A percentile compares a stretch with the other conserved stretches of the same genome.
phyloP scores from a whole-genome alignment of 2,888 invertebrate species.

The Patella ulyssiponensis region DNA sequence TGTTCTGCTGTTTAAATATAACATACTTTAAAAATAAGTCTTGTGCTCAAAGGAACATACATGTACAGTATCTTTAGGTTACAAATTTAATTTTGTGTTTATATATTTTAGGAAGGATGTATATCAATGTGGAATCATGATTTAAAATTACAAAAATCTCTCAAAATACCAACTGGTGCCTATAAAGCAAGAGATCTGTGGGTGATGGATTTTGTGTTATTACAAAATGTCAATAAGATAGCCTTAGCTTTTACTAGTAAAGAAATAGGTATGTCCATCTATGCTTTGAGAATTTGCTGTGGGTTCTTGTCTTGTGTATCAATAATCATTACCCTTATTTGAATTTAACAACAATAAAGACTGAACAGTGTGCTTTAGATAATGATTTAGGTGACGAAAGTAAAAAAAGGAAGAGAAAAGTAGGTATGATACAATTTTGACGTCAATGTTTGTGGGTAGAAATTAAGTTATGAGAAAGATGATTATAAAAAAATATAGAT shows the following conservation, averaged over 20 bases:
- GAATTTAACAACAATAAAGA: no score
- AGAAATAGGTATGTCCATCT: conserved; percentile 67
- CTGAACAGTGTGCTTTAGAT: no score
- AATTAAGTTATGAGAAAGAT: no score
- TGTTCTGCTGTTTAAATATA: no score
- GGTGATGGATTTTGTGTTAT: conserved; percentile 71
- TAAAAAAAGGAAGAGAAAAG: no score
- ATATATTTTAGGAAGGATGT: conserved; percentile 64
- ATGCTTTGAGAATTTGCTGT: background rate
- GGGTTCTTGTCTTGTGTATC: background rate
- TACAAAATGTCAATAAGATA: conserved; percentile 71
- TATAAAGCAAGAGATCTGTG: conserved; percentile 70
- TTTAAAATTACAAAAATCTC: conserved; percentile 62
- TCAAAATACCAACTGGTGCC: conserved; percentile 69
- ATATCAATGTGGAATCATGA: conserved; percentile 69
- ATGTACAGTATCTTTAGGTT: background rate
- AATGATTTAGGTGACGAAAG: no score
- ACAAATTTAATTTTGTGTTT: background rate
- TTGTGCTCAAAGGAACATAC: no score
- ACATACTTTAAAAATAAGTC: no score
- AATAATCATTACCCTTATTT: background rate
- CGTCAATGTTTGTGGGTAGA: no score
- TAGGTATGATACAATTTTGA: no score
- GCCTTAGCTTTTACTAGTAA: conserved; percentile 72
- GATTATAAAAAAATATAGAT: no score